These are phyloP conservation scores for Hyphantria cunea DNA, from an alignment of 1,140 invertebrate genomes.

Conservation along the genomic window DNA sequence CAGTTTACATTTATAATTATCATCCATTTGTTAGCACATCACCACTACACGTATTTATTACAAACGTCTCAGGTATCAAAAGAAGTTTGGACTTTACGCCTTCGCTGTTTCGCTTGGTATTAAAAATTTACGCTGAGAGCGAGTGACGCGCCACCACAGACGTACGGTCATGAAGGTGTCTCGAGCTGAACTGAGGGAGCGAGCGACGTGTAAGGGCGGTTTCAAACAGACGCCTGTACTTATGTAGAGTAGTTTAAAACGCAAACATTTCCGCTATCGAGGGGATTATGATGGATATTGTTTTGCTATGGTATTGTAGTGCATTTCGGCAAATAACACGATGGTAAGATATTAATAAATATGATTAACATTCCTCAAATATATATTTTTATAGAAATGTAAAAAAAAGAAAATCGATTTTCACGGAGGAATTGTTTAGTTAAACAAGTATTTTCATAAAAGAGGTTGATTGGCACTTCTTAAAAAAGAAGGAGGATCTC, in stretches of 20 bases:
- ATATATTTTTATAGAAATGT: too few species aligned
- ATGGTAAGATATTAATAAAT: too few species aligned
- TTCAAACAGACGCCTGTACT: slow-evolving; percentile 9
- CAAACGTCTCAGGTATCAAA: slow-evolving; percentile 5
- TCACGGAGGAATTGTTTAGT: too few species aligned
- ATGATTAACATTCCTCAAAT: too few species aligned
- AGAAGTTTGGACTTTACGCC: slow-evolving; percentile 15
- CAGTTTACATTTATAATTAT: slow-evolving; percentile 18
- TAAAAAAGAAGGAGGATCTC: too few species aligned
- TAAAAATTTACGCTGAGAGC: slow-evolving; percentile 57
- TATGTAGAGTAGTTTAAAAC: slow-evolving; percentile 16
- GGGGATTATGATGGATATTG: slow-evolving; percentile 23
- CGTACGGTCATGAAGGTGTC: neutral
- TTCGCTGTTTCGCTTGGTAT: slow-evolving; percentile 46
- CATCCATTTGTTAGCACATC: slow-evolving; percentile 26
- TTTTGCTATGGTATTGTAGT: neutral
- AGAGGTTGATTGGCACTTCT: too few species aligned
- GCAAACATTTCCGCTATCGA: slow-evolving; percentile 24
- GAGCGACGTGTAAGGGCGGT: slow-evolving; percentile 13
- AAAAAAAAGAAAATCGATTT: too few species aligned
- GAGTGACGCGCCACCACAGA: slow-evolving; percentile 2
- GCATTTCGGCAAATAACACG: neutral
- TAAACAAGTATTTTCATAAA: too few species aligned
- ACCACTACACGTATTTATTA: slow-evolving; percentile 11
- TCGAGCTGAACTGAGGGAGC: slow-evolving; percentile 5